Evolutionary conservation across 2,888 invertebrate genomes (phyloP).

Genomic region (Rhogogaster chlorosoma): DNA sequence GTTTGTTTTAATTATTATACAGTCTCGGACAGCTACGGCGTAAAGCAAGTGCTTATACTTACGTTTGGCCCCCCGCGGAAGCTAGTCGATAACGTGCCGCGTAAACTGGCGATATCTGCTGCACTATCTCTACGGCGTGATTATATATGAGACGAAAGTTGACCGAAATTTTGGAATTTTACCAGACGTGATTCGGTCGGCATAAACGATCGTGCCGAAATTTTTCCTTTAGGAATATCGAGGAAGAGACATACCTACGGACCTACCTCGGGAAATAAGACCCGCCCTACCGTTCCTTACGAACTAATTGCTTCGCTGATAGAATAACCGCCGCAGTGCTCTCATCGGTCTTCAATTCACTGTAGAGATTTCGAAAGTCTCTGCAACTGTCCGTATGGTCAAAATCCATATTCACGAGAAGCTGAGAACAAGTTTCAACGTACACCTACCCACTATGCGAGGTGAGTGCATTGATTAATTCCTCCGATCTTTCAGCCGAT

Average conservation of each 20-base stretch:
- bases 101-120: slow-evolving; percentile 10
- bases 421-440: background rate
- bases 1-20: too few species aligned
- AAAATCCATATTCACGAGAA: background rate
- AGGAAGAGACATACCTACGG: background rate
- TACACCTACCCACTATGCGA: background rate
- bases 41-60: background rate
- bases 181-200: background rate
- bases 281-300: too few species aligned
- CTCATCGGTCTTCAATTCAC: background rate
- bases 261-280: too few species aligned
- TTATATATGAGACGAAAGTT: slow-evolving; percentile 1
- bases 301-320: background rate
- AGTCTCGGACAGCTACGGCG: background rate
- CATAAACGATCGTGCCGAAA: background rate
- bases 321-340: background rate
- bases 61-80: background rate
- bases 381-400: background rate
- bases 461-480: slow-evolving; percentile 1
- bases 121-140: background rate
- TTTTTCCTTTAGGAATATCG: background rate
- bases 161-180: background rate
- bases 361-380: background rate
- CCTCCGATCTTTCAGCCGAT: background rate
- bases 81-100: slow-evolving; percentile 14